Conservation (phyloP, 2,888 invertebrate genomes). For the Amphipoea lucens region DNA sequence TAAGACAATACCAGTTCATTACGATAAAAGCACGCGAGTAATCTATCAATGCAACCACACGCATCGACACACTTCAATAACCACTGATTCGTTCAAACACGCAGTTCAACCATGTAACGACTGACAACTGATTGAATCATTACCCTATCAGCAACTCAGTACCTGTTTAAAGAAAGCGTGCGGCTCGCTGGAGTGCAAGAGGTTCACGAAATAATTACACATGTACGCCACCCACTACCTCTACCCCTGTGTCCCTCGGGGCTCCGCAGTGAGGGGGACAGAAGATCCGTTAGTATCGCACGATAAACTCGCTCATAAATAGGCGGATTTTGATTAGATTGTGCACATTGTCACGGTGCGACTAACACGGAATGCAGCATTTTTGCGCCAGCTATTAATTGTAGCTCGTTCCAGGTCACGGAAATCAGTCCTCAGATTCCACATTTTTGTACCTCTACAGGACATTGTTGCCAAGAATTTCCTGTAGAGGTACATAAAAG, state of each 20-base stretch:
- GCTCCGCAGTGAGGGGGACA: not conserved
- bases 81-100: conserved; percentile 21
- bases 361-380: conserved; percentile 14
- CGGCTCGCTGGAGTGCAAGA: conserved; percentile 39
- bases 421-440: not conserved
- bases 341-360: conserved; percentile 19
- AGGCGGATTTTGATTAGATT: conserved; percentile 37
- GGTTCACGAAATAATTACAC: conserved; percentile 65
- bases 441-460: not conserved
- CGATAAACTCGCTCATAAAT: conserved; percentile 32
- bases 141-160: conserved; percentile 43
- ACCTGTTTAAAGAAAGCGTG: conserved; percentile 46
- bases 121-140: conserved; percentile 44
- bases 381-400: conserved; percentile 1
- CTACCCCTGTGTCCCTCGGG: conserved; percentile 21
- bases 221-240: conserved; percentile 50
- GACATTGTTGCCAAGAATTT: not conserved
- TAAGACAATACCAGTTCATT: not conserved
- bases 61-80: conserved; percentile 14
- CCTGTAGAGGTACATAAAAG: not conserved
- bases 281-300: conserved; percentile 25
- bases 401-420: not conserved
- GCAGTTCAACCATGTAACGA: conserved; percentile 14
- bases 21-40: conserved; percentile 9
- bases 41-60: not conserved